Evolutionary conservation across 2,113 vertebrate species (phyloP), one percentile per base, ranked within the genome.

Genomic region (Ictalurus furcatus): DNA sequence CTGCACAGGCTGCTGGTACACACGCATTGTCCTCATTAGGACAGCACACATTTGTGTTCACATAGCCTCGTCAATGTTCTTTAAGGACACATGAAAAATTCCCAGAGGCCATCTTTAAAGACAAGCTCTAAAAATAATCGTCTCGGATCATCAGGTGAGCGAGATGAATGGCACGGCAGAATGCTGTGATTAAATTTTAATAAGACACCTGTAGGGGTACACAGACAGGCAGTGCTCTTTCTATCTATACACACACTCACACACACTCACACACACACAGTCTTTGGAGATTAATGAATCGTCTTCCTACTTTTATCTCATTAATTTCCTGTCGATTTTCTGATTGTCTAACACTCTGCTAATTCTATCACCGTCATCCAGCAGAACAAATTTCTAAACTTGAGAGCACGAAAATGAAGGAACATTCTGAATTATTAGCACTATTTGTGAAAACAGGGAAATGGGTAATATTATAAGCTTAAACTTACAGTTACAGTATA

Each of bases 151-250:
- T 90, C 85, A 90, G 65, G 87, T 54, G 85, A 87, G 92, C 89
- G 91, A 92, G 91, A 92, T 88, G 89, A 91, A 91, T 88, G 87
- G 87, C 87, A 92, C 61, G 86, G 90, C 91, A 86, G 88, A 85
- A 81, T 1, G 90, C 83, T 6, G 76, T 91, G 85, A 94, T 94
- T 93, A 92, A 76, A 90, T 92, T 94, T 94, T 95, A 95, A 95
- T 94, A 87, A 93, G 92, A 90, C 92, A 94, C 93, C 93, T 93
- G 93, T 90, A 90, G 92, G 92, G 92, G 90, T 90, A 90, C 90
- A 81, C 69, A 16, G 40, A 89, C 85, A 85, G 92, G 48, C 40
- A 16, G 61, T 30, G n/a, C 16, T 52, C 59, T 71, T 21, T 23
- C 17, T 40, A 61, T 80, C 76, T 59, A 58, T 34, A 86, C 54